phyloP scores from a whole-genome alignment of 2,888 invertebrate species.

The Salpingus planirostris region DNA sequence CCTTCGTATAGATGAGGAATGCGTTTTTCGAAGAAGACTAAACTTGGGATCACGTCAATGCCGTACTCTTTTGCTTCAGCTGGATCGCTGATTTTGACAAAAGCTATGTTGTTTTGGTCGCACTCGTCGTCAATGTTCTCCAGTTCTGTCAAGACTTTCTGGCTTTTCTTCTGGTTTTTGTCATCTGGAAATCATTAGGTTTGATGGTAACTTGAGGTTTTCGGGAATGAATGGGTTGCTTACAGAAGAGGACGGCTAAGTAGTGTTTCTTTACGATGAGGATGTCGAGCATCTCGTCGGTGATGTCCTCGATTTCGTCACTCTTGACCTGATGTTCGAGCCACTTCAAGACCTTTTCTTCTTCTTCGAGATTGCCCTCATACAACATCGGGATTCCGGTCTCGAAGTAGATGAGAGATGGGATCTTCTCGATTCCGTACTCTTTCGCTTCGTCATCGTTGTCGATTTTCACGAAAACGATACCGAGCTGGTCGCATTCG shows the following conservation, averaged over 20 bases:
- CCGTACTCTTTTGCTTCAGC: slow-evolving; percentile 86
- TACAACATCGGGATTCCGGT: slow-evolving; percentile 65
- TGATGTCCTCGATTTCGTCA: slow-evolving; percentile 90
- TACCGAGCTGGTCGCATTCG: slow-evolving; percentile 80
- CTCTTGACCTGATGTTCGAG: slow-evolving; percentile 73
- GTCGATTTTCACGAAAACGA: slow-evolving; percentile 88
- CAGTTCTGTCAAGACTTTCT: slow-evolving; percentile 71
- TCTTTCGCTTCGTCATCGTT: slow-evolving; percentile 83
- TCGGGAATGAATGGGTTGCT: slow-evolving; percentile 46
- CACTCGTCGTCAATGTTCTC: slow-evolving; percentile 93
- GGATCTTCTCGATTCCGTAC: slow-evolving; percentile 84
- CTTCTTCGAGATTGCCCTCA: slow-evolving; percentile 81
- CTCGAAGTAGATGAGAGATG: slow-evolving; percentile 74
- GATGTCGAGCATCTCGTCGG: slow-evolving; percentile 87
- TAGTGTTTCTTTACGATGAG: slow-evolving; percentile 81
- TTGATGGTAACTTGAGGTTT: background rate
- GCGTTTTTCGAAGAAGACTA: slow-evolving; percentile 62
- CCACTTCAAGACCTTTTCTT: slow-evolving; percentile 82
- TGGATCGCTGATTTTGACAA: slow-evolving; percentile 84
- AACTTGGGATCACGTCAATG: slow-evolving; percentile 71
- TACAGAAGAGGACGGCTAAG: slow-evolving; percentile 87
- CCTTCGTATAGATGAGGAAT: slow-evolving; percentile 56
- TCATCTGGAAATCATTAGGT: slow-evolving; percentile 56
- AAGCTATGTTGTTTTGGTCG: slow-evolving; percentile 84
- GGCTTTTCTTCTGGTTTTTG: slow-evolving; percentile 83